Conservation (phyloP, 2,113 vertebrate genomes). For the Polypterus senegalus region DNA sequence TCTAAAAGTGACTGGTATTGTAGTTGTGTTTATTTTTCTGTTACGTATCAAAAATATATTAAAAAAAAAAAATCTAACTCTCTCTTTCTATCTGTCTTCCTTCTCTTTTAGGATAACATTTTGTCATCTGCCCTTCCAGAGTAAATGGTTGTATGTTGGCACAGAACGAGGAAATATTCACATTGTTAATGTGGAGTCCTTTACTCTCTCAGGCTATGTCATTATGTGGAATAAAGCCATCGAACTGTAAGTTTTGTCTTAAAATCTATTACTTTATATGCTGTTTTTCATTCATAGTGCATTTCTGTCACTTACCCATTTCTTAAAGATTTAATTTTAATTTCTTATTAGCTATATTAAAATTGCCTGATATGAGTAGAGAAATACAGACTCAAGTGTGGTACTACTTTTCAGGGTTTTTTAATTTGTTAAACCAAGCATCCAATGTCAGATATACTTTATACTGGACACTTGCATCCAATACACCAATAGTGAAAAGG, state of each 20-base stretch:
- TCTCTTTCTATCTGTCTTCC: constrained; percentile 16
- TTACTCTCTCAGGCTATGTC: constrained; percentile 98
- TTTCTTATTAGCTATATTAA: too few species aligned
- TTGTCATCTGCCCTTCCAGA: constrained; percentile 98
- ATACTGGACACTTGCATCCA: too few species aligned
- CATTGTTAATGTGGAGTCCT: constrained; percentile 97
- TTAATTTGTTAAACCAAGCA: too few species aligned
- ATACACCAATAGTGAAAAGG: too few species aligned
- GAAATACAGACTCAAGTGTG: too few species aligned
- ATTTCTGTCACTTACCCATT: too few species aligned
- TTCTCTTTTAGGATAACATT: constrained; percentile 81
- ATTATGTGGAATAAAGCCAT: constrained; percentile 99
- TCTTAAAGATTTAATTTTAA: too few species aligned
- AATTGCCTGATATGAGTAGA: too few species aligned
- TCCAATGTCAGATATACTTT: too few species aligned
- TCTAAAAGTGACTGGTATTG: too few species aligned
- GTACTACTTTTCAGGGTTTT: too few species aligned
- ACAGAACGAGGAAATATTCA: constrained; percentile 96
- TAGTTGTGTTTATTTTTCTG: not conserved
- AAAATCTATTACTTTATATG: constrained; percentile 16
- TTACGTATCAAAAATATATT: constrained; percentile 1
- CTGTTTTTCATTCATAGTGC: too few species aligned
- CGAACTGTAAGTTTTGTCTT: constrained; percentile 82
- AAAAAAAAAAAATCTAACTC: constrained; percentile 2
- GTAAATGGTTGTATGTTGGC: constrained; percentile 96